Percentiles rank a stretch among this genome's conserved stretches.
Conservation (phyloP, 2,888 invertebrate genomes). For the Gerosis bhagava region DNA sequence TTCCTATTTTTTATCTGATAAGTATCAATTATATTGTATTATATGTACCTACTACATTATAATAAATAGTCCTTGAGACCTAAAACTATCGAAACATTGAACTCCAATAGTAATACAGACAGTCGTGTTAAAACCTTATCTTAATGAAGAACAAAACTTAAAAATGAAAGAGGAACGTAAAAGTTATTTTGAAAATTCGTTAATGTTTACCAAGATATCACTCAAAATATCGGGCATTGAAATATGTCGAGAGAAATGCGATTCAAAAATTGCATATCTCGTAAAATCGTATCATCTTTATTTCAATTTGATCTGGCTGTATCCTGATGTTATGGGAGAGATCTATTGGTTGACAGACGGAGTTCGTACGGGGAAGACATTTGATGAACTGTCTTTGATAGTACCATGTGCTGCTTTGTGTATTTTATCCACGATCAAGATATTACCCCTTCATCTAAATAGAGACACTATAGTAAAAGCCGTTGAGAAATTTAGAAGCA, state of each 20-base stretch:
- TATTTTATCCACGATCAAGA: constrained; percentile 49
- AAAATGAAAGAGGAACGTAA: constrained; percentile 3
- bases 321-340: constrained; percentile 52
- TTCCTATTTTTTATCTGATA: too few species aligned
- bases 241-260: constrained; percentile 29
- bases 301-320: constrained; percentile 46
- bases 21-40: too few species aligned
- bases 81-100: not conserved
- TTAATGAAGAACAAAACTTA: too few species aligned
- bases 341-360: constrained; percentile 50
- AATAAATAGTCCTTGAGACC: too few species aligned
- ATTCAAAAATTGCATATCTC: constrained; percentile 33
- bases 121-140: too few species aligned
- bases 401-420: constrained; percentile 54
- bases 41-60: too few species aligned
- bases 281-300: constrained; percentile 40
- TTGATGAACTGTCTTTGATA: constrained; percentile 50
- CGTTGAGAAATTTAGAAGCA: constrained; percentile 44
- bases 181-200: constrained; percentile 41
- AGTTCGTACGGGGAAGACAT: constrained; percentile 41
- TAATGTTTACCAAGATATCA: constrained; percentile 42
- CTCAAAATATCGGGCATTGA: constrained; percentile 53
- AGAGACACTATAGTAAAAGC: constrained; percentile 40
- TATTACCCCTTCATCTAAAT: constrained; percentile 43
- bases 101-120: too few species aligned